Percentiles rank a stretch among this genome's conserved stretches.
These are phyloP conservation scores for Glaucomys volans DNA, from an alignment of 2,113 vertebrate species.

Conservation along the genomic window DNA sequence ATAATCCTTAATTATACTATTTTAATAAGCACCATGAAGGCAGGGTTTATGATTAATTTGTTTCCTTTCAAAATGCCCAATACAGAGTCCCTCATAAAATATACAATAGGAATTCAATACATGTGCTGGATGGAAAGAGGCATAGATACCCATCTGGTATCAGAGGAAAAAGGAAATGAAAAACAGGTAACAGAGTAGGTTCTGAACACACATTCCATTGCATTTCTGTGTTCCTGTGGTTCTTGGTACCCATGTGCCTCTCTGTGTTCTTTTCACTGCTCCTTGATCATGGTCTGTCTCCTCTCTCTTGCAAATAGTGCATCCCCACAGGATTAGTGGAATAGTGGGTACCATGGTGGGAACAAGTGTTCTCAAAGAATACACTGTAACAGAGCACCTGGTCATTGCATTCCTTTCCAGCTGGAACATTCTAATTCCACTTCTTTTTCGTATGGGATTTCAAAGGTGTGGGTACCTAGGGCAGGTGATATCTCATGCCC, in stretches of 20 bases:
- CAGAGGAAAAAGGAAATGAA: background rate
- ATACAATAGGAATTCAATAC: background rate
- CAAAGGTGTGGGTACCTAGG: background rate
- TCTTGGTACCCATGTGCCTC: accelerated
- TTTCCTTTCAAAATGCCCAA: constrained; percentile 14
- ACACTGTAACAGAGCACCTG: background rate
- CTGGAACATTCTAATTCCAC: background rate
- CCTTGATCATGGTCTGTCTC: background rate
- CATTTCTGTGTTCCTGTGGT: accelerated
- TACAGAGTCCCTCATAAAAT: background rate
- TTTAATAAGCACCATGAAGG: constrained; percentile 11
- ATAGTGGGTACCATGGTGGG: accelerated
- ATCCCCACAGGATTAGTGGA: accelerated
- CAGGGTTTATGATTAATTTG: constrained; percentile 4
- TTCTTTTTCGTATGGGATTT: background rate
- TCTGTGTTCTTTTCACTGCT: background rate
- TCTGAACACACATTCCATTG: background rate
- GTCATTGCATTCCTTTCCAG: background rate
- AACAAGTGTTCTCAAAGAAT: background rate
- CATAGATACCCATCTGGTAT: background rate
- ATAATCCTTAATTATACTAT: background rate
- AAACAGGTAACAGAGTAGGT: background rate
- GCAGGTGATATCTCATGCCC: background rate
- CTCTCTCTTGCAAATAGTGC: background rate
- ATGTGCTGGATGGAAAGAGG: background rate